Evolutionary conservation across 2,888 invertebrate species (phyloP).

Genomic region (Colletes collaris): DNA sequence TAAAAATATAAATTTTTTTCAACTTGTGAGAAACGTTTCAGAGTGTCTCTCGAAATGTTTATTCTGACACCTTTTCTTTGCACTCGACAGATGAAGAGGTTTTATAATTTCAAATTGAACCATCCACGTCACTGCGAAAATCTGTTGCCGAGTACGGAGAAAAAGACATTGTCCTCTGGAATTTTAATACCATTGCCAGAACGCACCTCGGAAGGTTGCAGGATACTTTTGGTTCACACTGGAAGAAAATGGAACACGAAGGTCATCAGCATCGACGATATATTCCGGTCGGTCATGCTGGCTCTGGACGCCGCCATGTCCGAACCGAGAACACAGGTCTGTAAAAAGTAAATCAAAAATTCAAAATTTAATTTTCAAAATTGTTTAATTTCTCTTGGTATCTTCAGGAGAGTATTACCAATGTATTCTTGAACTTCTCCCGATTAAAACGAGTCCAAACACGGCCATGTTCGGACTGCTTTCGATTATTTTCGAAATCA

Average conservation of each 20-base stretch:
- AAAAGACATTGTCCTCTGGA: constrained; percentile 87
- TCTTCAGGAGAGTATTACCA: too few species aligned
- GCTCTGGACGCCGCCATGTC: constrained; percentile 89
- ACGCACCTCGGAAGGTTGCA: constrained; percentile 87
- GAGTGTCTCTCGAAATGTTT: too few species aligned
- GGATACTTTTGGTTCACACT: constrained; percentile 88
- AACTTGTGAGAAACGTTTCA: too few species aligned
- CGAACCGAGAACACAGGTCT: constrained; percentile 90
- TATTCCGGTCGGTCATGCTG: constrained; percentile 89
- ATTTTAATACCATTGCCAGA: constrained; percentile 88
- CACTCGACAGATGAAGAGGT: constrained; percentile 87
- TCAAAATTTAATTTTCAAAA: too few species aligned
- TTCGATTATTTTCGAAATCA: too few species aligned
- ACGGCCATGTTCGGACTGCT: too few species aligned
- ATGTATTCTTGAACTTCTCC: too few species aligned
- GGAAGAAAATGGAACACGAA: constrained; percentile 92
- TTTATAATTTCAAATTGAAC: constrained; percentile 88
- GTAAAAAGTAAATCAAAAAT: too few species aligned
- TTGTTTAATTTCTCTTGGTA: too few species aligned
- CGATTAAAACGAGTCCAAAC: too few species aligned
- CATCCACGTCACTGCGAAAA: constrained; percentile 87
- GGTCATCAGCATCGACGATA: constrained; percentile 86
- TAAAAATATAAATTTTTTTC: too few species aligned
- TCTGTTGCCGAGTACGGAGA: constrained; percentile 86
- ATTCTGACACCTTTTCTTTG: too few species aligned